Conservation (phyloP, 1,140 invertebrate species). For the Arctopsyche grandis region DNA sequence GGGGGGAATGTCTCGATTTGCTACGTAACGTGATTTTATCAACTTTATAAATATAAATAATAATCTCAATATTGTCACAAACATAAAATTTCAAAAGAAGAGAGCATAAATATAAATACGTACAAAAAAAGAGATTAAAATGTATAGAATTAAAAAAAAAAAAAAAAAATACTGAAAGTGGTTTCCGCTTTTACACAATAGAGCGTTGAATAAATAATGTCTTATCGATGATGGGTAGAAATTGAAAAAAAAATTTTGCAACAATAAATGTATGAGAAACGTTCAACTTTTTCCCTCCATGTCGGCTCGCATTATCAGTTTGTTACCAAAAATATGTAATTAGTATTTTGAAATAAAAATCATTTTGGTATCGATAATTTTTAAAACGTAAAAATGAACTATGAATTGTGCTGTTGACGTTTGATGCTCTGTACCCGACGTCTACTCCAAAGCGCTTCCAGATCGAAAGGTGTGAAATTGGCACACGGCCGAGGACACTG, state of each 20-base stretch:
- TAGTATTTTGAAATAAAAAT: constrained; percentile 24
- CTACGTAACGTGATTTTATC: neutral
- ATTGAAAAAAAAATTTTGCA: neutral
- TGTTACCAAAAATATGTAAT: constrained; percentile 29
- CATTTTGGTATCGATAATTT: constrained; percentile 29
- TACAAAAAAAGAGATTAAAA: neutral
- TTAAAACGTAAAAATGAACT: constrained; percentile 55
- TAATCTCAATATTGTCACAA: neutral
- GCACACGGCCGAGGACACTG: constrained; percentile 58
- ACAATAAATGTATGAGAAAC: neutral
- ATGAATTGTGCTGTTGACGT: constrained; percentile 62
- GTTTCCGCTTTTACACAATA: constrained; percentile 10
- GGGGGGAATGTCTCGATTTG: neutral
- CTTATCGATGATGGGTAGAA: neutral
- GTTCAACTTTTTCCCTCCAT: neutral
- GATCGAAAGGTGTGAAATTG: constrained; percentile 64
- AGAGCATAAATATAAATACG: constrained; percentile 26
- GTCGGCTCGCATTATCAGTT: neutral
- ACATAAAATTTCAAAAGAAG: neutral
- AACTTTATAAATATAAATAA: constrained; percentile 6
- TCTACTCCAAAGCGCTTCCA: constrained; percentile 63
- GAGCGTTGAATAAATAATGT: constrained; percentile 1
- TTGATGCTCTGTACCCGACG: constrained; percentile 61
- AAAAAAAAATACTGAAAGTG: constrained; percentile 21
- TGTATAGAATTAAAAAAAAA: neutral